Evolutionary conservation across 2,113 vertebrate genomes (phyloP).

Genomic region (Neogale vison): DNA sequence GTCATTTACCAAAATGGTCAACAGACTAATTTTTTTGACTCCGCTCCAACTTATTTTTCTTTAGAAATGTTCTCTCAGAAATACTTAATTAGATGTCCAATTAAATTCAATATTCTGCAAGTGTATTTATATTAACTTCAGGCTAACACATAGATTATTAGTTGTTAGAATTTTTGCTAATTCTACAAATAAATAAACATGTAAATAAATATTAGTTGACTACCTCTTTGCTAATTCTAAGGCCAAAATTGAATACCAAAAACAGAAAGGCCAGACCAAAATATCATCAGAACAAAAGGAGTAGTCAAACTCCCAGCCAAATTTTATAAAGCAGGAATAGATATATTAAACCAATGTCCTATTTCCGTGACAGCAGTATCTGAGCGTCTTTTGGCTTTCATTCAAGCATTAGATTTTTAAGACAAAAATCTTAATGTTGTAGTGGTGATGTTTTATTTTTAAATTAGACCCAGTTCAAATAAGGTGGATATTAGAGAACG

Average conservation of each 20-base stretch:
- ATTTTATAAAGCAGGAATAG: background rate
- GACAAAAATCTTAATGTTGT: background rate
- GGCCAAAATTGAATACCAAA: background rate
- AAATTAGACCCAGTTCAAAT: background rate
- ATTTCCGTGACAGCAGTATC: background rate
- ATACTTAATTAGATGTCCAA: background rate
- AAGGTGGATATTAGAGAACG: background rate
- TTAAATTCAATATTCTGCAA: background rate
- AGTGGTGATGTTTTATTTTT: background rate
- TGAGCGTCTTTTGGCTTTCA: background rate
- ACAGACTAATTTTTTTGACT: background rate
- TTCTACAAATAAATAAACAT: background rate
- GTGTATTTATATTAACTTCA: constrained; percentile 18
- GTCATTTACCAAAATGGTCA: background rate
- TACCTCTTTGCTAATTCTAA: background rate
- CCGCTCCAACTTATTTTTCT: background rate
- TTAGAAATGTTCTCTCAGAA: constrained; percentile 10
- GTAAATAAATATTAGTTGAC: background rate
- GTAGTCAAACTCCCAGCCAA: background rate
- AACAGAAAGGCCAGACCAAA: background rate
- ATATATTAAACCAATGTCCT: background rate
- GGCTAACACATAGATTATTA: background rate
- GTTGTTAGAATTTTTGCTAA: background rate
- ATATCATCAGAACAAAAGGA: background rate
- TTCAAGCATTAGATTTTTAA: background rate